Percentiles rank a stretch among this genome's conserved stretches.
These are phyloP conservation scores for Clarias gariepinus DNA, from an alignment of 2,113 vertebrate genomes.

Conservation along the genomic window DNA sequence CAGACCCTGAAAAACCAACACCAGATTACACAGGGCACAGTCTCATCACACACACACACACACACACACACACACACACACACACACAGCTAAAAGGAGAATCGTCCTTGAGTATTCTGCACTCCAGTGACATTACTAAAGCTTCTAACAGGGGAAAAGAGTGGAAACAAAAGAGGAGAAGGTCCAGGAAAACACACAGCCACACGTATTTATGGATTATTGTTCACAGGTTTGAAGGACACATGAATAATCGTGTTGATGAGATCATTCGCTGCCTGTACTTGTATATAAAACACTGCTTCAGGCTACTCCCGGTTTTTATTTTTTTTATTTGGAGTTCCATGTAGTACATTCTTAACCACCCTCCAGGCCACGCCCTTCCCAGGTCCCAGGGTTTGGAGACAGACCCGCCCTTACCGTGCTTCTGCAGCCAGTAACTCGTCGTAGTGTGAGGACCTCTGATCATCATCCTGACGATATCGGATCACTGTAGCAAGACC, in stretches of 20 bases:
- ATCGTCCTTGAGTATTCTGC: neutral
- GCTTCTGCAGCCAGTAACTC: slow-evolving; percentile 93
- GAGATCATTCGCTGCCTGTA: too few relatives aligned
- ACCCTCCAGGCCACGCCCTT: too few relatives aligned
- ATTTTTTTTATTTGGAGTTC: too few relatives aligned
- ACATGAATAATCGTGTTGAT: too few relatives aligned
- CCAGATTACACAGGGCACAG: neutral
- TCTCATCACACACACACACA: too few relatives aligned
- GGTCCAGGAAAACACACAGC: neutral
- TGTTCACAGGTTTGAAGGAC: too few relatives aligned
- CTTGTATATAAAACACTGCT: too few relatives aligned
- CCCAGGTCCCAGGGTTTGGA: neutral
- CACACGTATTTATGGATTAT: too few relatives aligned
- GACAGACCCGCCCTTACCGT: slow-evolving; percentile 72
- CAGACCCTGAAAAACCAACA: slow-evolving; percentile 16
- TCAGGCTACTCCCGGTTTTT: too few relatives aligned
- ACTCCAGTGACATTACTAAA: neutral
- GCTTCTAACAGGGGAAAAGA: neutral
- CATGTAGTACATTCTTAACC: too few relatives aligned
- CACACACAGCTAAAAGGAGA: slow-evolving; percentile 9
- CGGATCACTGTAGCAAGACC: slow-evolving; percentile 92
- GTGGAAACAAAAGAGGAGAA: neutral
- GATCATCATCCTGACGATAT: slow-evolving; percentile 95
- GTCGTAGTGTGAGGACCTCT: slow-evolving; percentile 94
- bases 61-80: too few relatives aligned